Evolutionary conservation across 2,888 invertebrate species (phyloP), one percentile per base, ranked within the genome.

Genomic region (Vanessa cardui): DNA sequence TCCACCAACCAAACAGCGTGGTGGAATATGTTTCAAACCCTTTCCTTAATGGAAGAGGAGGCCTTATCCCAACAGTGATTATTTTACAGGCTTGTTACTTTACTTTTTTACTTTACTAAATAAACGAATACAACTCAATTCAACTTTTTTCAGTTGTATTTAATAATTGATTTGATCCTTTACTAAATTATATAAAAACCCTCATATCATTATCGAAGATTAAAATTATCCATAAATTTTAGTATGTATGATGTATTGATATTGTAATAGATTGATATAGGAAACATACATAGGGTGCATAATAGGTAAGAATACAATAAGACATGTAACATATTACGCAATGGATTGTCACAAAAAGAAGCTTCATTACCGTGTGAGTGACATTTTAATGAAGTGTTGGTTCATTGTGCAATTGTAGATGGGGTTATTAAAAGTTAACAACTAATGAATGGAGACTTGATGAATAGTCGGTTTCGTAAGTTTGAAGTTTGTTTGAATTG

Each of bases 331-430:
- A 61, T 58, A 62, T 67, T 60, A 70, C 31, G 66, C 50, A 66
- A 66, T 54, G 63, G 56, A 78, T 77, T 78, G 82, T 84, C 84
- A 83, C 80, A 77, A 82, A 83, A 83, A 83, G 79, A 80, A 78
- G 74, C 78, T 76, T 78, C 78, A 66, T 64, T 72, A 77, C 72
- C 69, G 74, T 76, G 73, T 89, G 89, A 90, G 88, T 90, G 90
- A 90, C 89, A 90, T 88, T 89, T 86, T 89, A 90, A 90, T 89
- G 88, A 90, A 90, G 85, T 88, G 85, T 85, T 84, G 81, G 82
- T 69, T 79, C 83, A 87, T 90, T 90, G 87, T 89, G 82, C 86
- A 89, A 90, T 72, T 89, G 87, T 82, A 85, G 84, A 77, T 77
- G 80, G 82, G 79, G 82, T 82, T 85, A 86, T 88, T 86, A 88